Evolutionary conservation across 2,113 vertebrate genomes (phyloP).

Genomic region (Gadus chalcogrammus): DNA sequence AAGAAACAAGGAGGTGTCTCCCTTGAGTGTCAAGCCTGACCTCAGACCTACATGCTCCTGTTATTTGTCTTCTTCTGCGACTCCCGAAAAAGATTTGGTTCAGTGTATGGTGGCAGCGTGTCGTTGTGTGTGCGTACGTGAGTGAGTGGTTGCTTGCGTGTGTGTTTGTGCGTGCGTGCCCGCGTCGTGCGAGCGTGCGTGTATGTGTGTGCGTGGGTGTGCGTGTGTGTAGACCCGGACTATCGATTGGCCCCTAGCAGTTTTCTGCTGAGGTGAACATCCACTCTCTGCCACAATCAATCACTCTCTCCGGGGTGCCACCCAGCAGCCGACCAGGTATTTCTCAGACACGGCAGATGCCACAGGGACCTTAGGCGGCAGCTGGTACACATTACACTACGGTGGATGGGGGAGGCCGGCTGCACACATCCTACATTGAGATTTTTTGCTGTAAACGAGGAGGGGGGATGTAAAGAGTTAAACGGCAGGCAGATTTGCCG

Average conservation of each 20-base stretch:
- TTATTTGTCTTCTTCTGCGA: background rate
- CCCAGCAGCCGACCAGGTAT: slow-evolving; percentile 31
- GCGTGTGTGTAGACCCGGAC: background rate
- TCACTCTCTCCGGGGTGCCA: slow-evolving; percentile 47
- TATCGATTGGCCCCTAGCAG: slow-evolving; percentile 36
- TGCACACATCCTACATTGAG: background rate
- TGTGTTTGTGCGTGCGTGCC: background rate
- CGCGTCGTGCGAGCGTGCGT: background rate
- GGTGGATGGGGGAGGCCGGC: no score
- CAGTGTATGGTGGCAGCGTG: slow-evolving; percentile 7
- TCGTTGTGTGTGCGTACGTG: background rate
- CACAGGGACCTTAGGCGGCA: slow-evolving; percentile 1
- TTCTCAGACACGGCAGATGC: slow-evolving; percentile 22
- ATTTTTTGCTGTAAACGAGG: slow-evolving; percentile 1
- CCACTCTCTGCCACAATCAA: slow-evolving; percentile 47
- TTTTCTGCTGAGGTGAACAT: slow-evolving; percentile 63
- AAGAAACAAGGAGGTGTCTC: background rate
- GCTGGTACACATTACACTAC: slow-evolving; percentile 11
- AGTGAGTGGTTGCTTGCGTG: background rate
- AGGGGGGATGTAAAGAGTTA: background rate
- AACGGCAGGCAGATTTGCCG: no score
- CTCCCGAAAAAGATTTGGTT: slow-evolving; percentile 19
- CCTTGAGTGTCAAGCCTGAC: background rate
- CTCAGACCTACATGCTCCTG: background rate
- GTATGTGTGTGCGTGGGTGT: background rate